Base-by-base conservation (phyloP, 2,113 vertebrate genomes). In the Donacobius atricapilla region DNA sequence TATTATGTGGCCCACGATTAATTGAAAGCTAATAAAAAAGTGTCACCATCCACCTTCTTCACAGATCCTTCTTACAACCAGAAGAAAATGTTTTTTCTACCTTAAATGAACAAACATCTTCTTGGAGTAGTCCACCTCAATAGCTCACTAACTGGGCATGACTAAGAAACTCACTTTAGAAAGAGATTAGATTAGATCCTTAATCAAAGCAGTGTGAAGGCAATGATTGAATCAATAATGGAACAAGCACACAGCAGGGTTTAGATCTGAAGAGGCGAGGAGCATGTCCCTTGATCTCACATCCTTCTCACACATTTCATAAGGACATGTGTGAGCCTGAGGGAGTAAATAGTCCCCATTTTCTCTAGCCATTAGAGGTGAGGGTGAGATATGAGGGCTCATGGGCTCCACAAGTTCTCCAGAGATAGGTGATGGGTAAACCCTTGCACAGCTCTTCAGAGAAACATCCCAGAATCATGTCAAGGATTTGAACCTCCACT, bases 211-310 rank as follows among this genome's bases (percentile, higher is more conserved):
- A 70, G 33, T 19, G 30, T 65, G n/a, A 81, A 92, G 11, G 8
- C 13, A 83, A 21, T 58, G 39, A 93, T 81, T 89, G 81, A 84
- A 70, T 15, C n/a, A 89, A 70, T 94, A 77, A 91, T n/a, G 17
- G 54, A 87, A 63, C 8, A 93, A 61, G 42, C 48, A 81, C 33
- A 45, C 5, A 51, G 45, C 22, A 53, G 6, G 15, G 9, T 35
- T 81, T 69, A 75, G 15, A 16, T 66, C 44, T 75, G 78, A 70
- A 75, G 13, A 48, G 18, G 28, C 0, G 1, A 87, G 23, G 14
- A 89, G 7, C 31, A 4, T 21, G 9, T 70, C 35, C 27, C 40
- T 86, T 50, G 30, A 48, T 88, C 66, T 42, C 47, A 63, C 44
- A 23, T 58, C 8, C 33, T 84, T 87, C 33, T 89, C 39, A 78